Percentiles rank a stretch among this genome's conserved stretches.
Conservation (phyloP, 2,797 vertebrate genomes). For the Ceryle rudis region DNA sequence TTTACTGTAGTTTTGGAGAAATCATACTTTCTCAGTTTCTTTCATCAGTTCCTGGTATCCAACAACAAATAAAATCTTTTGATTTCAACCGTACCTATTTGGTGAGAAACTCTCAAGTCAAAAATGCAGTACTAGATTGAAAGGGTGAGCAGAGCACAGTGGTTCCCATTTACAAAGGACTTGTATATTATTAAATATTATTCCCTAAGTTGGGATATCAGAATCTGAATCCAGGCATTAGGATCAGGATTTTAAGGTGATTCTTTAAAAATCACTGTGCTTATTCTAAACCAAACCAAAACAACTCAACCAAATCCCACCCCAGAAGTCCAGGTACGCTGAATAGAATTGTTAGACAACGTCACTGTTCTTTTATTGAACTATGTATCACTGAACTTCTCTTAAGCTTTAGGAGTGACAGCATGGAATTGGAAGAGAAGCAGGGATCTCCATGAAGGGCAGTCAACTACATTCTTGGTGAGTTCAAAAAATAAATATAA, state of each 20-base stretch:
- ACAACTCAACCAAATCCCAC: not conserved
- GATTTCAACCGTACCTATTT: not conserved
- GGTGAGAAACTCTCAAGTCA: not conserved
- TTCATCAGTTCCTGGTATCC: not conserved
- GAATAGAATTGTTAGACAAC: not conserved
- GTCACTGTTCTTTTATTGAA: not conserved
- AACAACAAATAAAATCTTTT: not conserved
- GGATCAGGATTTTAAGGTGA: not conserved
- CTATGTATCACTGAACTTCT: not conserved
- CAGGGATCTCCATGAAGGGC: not conserved
- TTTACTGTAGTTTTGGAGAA: not conserved
- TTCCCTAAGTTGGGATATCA: not conserved
- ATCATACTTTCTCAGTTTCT: not conserved
- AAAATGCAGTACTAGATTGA: not conserved
- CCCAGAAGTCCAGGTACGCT: not conserved
- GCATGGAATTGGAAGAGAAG: conserved; percentile 18
- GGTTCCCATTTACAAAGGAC: not conserved
- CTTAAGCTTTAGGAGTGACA: conserved; percentile 19
- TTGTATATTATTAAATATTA: not conserved
- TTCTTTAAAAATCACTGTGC: not conserved
- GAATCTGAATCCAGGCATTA: not conserved
- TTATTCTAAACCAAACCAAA: not conserved
- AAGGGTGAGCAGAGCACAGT: not conserved
- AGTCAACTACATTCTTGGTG: not conserved
- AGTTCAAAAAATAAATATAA: not conserved